These are phyloP conservation scores for Prietella phreatophila DNA, from an alignment of 2,113 vertebrate genomes.

Conservation along the genomic window DNA sequence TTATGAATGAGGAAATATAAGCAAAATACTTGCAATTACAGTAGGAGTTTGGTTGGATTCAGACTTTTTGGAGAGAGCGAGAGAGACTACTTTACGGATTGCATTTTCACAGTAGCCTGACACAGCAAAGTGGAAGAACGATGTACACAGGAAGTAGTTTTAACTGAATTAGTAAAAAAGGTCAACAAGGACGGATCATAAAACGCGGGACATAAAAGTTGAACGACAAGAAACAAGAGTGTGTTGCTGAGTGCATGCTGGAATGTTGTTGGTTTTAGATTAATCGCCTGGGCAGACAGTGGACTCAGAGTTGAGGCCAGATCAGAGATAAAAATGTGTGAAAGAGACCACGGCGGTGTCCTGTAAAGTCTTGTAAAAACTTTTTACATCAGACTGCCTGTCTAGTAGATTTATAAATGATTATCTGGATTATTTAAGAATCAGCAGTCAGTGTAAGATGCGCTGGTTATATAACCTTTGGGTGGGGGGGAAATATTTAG, in stretches of 20 bases:
- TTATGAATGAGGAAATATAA: too few species aligned
- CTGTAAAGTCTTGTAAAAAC: slow-evolving; percentile 39
- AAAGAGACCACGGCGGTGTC: slow-evolving; percentile 60
- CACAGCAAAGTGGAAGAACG: neutral
- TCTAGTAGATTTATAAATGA: neutral
- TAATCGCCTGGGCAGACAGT: slow-evolving; percentile 66
- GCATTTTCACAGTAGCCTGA: neutral
- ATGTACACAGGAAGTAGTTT: neutral
- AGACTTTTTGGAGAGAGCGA: neutral
- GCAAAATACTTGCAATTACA: too few species aligned
- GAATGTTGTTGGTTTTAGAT: slow-evolving; percentile 72
- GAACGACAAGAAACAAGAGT: slow-evolving; percentile 44
- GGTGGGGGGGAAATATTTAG: neutral
- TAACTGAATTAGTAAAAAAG: neutral
- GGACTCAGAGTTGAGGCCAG: slow-evolving; percentile 56
- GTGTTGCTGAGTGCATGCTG: slow-evolving; percentile 62
- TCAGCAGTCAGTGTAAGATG: neutral
- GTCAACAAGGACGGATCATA: neutral
- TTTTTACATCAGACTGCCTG: neutral
- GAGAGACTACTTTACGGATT: neutral
- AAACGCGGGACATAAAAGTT: neutral
- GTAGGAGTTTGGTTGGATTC: neutral
- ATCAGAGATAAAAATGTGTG: slow-evolving; percentile 63
- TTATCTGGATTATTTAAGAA: neutral
- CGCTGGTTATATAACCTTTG: neutral